Conservation (phyloP, 2,113 vertebrate species). For the Sylvilagus bachmani region DNA sequence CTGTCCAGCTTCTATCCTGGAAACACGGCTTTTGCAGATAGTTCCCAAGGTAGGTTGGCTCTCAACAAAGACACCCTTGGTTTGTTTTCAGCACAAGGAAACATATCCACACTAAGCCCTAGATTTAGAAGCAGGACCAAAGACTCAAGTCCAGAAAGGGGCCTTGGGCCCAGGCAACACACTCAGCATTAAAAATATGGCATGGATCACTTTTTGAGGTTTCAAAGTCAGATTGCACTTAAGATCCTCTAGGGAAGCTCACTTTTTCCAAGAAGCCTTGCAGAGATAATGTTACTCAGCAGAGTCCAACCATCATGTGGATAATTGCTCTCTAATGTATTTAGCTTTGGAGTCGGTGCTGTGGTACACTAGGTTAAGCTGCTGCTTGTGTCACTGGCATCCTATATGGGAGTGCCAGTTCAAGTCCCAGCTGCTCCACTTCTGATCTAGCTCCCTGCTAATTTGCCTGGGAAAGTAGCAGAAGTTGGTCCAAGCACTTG, state of each 20-base stretch:
- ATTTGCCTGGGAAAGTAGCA: too few relatives aligned
- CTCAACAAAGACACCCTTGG: background rate
- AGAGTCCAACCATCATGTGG: background rate
- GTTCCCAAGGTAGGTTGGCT: background rate
- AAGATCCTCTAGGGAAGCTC: background rate
- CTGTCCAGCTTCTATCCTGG: background rate
- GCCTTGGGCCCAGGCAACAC: background rate
- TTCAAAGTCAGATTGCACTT: background rate
- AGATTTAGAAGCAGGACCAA: background rate
- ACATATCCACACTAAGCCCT: background rate
- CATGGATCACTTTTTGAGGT: background rate
- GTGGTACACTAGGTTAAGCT: background rate
- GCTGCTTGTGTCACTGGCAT: too few relatives aligned
- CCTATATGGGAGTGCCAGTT: too few relatives aligned
- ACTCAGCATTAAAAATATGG: background rate
- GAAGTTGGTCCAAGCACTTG: too few relatives aligned
- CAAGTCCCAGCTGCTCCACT: too few relatives aligned
- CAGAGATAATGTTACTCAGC: background rate
- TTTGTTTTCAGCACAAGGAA: background rate
- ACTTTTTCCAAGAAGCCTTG: background rate
- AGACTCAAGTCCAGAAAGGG: background rate
- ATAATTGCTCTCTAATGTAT: background rate
- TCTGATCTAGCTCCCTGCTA: too few relatives aligned
- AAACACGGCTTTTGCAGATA: background rate
- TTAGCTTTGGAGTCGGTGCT: too few relatives aligned